These are phyloP conservation scores for Copsychus sechellarum DNA, from an alignment of 2,113 vertebrate genomes.

Conservation along the genomic window DNA sequence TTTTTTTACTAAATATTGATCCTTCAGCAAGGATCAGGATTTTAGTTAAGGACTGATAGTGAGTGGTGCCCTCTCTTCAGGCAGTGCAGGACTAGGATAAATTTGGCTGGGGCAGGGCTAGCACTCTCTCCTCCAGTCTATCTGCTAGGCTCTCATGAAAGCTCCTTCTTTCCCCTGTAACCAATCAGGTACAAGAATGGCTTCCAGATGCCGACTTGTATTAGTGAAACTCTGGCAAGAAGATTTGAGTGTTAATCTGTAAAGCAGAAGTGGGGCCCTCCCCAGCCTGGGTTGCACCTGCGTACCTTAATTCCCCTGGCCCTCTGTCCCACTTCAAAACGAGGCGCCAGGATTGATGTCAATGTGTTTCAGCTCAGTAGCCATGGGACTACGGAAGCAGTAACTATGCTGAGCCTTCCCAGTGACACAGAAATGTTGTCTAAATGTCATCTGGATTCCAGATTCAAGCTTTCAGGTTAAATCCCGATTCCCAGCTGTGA, in stretches of 20 bases:
- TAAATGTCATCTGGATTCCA: not conserved
- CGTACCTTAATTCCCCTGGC: not conserved
- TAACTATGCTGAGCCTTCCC: not conserved
- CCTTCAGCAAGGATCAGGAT: not conserved
- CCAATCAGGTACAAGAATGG: not conserved
- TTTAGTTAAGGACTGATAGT: not conserved
- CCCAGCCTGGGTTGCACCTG: not conserved
- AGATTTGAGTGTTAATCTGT: not conserved
- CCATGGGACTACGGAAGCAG: not conserved
- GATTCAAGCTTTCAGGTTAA: not conserved
- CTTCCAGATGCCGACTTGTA: not conserved
- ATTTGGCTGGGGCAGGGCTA: not conserved
- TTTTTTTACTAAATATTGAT: not conserved
- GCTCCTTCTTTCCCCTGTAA: not conserved
- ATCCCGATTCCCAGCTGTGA: not conserved
- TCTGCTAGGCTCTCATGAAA: not conserved
- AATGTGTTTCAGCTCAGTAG: not conserved
- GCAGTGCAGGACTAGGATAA: not conserved
- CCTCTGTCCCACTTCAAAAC: not conserved
- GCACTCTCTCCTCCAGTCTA: not conserved
- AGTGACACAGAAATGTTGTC: not conserved
- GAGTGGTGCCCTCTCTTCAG: not conserved
- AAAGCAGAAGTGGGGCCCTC: not conserved
- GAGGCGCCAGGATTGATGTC: not conserved
- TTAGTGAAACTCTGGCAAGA: not conserved